Evolutionary conservation across 2,113 vertebrate species (phyloP).

Genomic region (Mellivora capensis): DNA sequence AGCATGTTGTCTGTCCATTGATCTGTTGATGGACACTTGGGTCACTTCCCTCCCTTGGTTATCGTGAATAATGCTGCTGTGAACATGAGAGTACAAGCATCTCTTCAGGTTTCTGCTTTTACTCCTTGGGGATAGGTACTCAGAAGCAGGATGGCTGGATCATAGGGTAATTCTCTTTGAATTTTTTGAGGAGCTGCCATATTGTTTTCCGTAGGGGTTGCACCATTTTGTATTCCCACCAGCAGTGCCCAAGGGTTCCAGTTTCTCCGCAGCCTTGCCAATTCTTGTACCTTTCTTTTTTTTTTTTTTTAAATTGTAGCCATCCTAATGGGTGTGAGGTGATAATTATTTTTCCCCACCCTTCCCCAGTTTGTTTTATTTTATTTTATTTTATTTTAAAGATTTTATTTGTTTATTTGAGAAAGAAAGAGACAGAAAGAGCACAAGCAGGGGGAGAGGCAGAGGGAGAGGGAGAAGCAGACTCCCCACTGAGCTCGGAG

Average conservation of each 20-base stretch:
- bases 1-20: too few relatives aligned
- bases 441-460: not conserved
- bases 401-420: not conserved
- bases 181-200: not conserved
- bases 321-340: not conserved
- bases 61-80: not conserved
- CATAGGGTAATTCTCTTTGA: not conserved
- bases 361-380: not conserved
- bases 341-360: not conserved
- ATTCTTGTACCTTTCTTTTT: not conserved
- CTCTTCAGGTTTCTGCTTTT: not conserved
- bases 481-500: not conserved
- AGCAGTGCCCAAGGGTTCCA: not conserved
- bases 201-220: not conserved
- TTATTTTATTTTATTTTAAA: too few relatives aligned
- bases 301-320: not conserved
- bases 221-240: not conserved
- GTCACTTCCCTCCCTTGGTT: not conserved
- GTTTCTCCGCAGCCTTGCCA: not conserved
- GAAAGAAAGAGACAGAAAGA: not conserved
- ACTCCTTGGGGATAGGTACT: not conserved
- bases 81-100: not conserved
- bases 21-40: not conserved
- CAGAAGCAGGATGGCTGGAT: not conserved
- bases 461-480: not conserved